Base-by-base conservation (phyloP, 2,797 vertebrate species). In the Coreius guichenoti region DNA sequence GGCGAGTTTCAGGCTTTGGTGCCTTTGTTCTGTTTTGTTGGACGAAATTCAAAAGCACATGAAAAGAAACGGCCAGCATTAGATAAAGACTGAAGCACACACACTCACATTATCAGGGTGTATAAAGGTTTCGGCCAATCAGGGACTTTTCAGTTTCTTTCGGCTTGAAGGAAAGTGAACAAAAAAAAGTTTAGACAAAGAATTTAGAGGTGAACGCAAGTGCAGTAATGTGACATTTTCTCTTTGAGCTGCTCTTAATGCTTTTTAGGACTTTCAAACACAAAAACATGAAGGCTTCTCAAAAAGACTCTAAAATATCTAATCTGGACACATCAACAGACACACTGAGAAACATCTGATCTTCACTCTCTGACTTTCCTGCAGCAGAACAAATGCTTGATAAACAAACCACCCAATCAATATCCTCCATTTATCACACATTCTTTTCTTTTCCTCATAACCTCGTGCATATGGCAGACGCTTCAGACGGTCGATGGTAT, bases 401-500 rank as follows among this genome's bases (percentile, higher is more conserved):
- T 47, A n/a, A 49, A 67, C 43, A 49, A 80, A 51, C 5, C 58
- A 79, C 16, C 12, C 76, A 78, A 78, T 80, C 61, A 67, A 67
- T 80, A 31, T 45, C 26, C 61, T 65, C 61, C 39, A 33, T 80
- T 67, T 67, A 47, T 80, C 43, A 68, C 19, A n/a, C 26, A 23
- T 67, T 56, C 51, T 39, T 78, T 77, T 75, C 16, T 17, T 78
- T n/a, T 61, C 51, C 21, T 43, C 23, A 8, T 17, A 77, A 43
- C 23, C 49, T 76, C 9, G 3, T 3, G 11, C 11, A 61, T n/a
- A 43, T 1, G 54, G 8, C 75, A 56, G 73, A 33, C 5, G 29
- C 73, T 51, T 49, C 47, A 68, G 45, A 49, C 51, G 33, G 54
- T 78, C 82, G 21, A 43, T 84, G 61, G 14, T 84, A 77, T 76